A percentile compares a stretch with the other conserved stretches of the same genome.
Conservation (phyloP, 2,888 invertebrate species). For the Sabatieria punctata region DNA sequence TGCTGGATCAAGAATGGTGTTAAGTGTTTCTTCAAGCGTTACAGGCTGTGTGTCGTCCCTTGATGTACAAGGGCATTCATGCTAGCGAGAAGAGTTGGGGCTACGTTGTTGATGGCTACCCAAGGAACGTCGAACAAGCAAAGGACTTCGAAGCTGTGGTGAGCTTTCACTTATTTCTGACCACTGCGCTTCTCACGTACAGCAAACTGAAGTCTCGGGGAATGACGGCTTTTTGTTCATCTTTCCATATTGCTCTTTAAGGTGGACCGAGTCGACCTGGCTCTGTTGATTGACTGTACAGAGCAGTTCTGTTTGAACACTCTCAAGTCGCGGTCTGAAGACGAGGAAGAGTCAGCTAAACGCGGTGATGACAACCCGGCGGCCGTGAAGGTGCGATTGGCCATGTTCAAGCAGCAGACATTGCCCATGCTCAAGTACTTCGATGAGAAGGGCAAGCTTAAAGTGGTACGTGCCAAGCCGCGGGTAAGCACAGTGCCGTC, state of each 20-base stretch:
- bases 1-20: no score
- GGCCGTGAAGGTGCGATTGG: conserved; percentile 61
- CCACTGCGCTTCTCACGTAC: no score
- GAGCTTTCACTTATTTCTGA: no score
- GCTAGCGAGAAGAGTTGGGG: conserved; percentile 30
- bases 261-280: conserved; percentile 43
- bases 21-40: no score
- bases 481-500: conserved; percentile 8
- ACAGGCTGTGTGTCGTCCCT: conserved; percentile 21
- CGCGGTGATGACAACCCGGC: conserved; percentile 68
- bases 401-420: conserved; percentile 67
- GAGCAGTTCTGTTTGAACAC: conserved; percentile 43
- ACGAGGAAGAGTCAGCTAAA: conserved; percentile 35
- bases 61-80: conserved; percentile 30
- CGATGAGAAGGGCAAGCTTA: conserved; percentile 61
- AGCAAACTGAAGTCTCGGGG: no score
- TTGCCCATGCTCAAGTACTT: conserved; percentile 70
- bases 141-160: conserved; percentile 29
- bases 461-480: conserved; percentile 48
- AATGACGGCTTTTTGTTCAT: no score
- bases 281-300: conserved; percentile 72
- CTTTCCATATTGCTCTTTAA: no score
- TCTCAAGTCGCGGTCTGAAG: conserved; percentile 15
- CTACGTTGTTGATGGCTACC: conserved; percentile 38
- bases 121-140: conserved; percentile 33